Evolutionary conservation across 2,797 vertebrate genomes (phyloP).

Genomic region (Mycteria americana): DNA sequence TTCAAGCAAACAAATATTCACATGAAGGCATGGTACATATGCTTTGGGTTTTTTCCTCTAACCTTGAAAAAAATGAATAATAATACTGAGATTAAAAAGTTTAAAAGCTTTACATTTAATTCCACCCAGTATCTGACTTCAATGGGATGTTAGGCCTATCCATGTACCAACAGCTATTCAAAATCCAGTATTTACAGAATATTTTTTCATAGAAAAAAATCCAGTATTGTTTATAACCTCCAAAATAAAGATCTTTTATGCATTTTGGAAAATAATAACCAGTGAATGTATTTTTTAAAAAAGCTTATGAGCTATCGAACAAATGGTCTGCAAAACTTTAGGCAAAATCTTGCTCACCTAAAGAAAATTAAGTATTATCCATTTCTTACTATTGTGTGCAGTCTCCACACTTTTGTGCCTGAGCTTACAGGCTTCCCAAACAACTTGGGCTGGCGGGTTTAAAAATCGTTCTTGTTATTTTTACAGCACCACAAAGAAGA

Average conservation of each 20-base stretch:
- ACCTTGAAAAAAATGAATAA: not conserved
- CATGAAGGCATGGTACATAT: not conserved
- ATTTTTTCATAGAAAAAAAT: not conserved
- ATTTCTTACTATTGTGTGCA: not conserved
- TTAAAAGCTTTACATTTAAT: not conserved
- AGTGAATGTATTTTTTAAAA: not conserved
- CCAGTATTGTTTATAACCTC: not conserved
- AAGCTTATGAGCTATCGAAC: not conserved
- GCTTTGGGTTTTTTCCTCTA: not conserved
- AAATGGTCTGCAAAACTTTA: not conserved
- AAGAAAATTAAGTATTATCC: not conserved
- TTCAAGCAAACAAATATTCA: not conserved
- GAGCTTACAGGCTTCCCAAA: not conserved
- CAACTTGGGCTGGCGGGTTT: not conserved
- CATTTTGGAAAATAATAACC: not conserved
- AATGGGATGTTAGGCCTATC: not conserved
- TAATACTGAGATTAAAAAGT: not conserved
- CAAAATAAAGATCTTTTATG: not conserved
- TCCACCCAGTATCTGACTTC: not conserved
- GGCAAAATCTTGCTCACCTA: not conserved
- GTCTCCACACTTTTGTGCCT: not conserved
- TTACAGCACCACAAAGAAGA: not conserved
- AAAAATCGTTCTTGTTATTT: not conserved
- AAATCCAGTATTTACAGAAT: not conserved
- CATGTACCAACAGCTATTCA: not conserved